phyloP scores from a whole-genome alignment of 2,797 vertebrate genomes.

The Diglossa cyanea region DNA sequence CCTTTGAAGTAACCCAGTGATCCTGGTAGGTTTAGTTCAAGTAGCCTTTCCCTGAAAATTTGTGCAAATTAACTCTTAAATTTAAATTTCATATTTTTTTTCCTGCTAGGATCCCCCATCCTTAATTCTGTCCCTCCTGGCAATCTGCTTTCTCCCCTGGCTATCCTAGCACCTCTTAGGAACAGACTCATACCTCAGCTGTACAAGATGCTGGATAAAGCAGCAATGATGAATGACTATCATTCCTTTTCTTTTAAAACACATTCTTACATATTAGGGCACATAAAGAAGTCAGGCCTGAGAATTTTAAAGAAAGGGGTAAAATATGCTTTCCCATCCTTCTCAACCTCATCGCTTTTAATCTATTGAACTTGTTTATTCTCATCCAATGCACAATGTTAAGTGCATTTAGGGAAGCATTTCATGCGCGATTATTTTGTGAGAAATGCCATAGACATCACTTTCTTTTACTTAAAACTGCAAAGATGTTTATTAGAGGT shows the following conservation, averaged over 20 bases:
- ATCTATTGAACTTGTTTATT: not conserved
- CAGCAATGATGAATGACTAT: not conserved
- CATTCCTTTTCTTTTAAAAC: not conserved
- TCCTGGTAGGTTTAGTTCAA: not conserved
- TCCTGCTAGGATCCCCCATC: not conserved
- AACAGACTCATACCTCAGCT: not conserved
- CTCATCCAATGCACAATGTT: not conserved
- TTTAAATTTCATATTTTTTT: not conserved
- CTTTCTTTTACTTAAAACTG: not conserved
- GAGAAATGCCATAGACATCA: not conserved
- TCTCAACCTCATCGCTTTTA: not conserved
- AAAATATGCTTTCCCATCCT: not conserved
- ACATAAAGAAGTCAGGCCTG: not conserved
- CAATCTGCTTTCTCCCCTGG: not conserved
- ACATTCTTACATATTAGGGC: not conserved
- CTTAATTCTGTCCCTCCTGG: not conserved
- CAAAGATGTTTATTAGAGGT: not conserved
- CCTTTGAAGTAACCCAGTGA: not conserved
- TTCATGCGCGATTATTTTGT: not conserved
- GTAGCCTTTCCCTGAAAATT: not conserved
- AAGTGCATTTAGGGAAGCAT: not conserved
- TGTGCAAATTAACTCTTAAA: not conserved
- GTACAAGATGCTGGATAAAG: not conserved
- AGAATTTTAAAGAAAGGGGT: not conserved
- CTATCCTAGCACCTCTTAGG: not conserved